These are phyloP conservation scores for Anodontia alba DNA, from an alignment of 2,888 invertebrate genomes.

Conservation along the genomic window DNA sequence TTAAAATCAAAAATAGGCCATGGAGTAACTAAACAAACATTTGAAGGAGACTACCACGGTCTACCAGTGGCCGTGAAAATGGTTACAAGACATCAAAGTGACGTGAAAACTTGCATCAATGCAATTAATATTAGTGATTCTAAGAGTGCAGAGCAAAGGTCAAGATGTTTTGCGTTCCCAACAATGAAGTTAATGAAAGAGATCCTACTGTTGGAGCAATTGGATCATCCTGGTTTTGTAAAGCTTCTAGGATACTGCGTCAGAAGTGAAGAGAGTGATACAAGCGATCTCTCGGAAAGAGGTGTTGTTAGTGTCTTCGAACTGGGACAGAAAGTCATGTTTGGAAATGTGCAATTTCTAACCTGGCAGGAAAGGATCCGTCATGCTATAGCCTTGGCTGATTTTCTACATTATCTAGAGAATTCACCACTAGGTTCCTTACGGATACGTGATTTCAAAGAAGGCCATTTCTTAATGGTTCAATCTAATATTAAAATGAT, in stretches of 20 bases:
- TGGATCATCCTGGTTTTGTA: constrained; percentile 79
- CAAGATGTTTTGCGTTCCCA: constrained; percentile 76
- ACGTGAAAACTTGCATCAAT: constrained; percentile 78
- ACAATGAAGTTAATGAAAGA: constrained; percentile 84
- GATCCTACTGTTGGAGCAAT: constrained; percentile 79
- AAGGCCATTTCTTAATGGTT: constrained; percentile 79
- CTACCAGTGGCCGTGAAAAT: constrained; percentile 80
- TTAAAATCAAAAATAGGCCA: constrained; percentile 79
- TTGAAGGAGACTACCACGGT: constrained; percentile 73
- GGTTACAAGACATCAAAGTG: constrained; percentile 81
- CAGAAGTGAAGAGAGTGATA: constrained; percentile 81
- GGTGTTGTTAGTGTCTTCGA: constrained; percentile 81
- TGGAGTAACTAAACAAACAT: constrained; percentile 82
- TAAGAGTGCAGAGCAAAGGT: constrained; percentile 42
- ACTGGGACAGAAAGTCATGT: constrained; percentile 73
- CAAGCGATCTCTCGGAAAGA: constrained; percentile 80
- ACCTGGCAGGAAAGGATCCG: constrained; percentile 73
- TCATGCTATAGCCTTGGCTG: constrained; percentile 76
- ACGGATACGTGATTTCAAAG: constrained; percentile 81
- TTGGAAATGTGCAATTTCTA: constrained; percentile 71
- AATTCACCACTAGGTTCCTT: constrained; percentile 82
- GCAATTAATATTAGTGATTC: constrained; percentile 50
- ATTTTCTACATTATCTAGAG: constrained; percentile 79
- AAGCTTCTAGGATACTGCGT: constrained; percentile 81
- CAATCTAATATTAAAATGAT: constrained; percentile 79